Percentiles rank a stretch among this genome's conserved stretches.
phyloP scores from a whole-genome alignment of 2,797 vertebrate genomes.

The Microctenopoma steveboyesi region DNA sequence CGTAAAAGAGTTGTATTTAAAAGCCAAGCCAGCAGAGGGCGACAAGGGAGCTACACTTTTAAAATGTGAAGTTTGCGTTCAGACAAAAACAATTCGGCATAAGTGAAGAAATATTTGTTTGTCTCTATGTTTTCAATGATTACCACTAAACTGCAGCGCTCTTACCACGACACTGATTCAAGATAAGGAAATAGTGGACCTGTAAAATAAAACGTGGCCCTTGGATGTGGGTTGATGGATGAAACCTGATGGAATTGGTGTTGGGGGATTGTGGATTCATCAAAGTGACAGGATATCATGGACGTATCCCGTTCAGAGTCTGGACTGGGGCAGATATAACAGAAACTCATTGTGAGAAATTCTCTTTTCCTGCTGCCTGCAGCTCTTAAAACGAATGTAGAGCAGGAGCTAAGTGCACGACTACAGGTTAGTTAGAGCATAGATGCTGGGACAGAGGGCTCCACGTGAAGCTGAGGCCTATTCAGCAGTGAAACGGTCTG shows the following conservation, averaged over 20 bases:
- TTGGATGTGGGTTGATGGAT: too few relatives aligned
- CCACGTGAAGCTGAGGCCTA: slow-evolving; percentile 35
- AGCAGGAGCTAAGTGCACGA: not conserved
- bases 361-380: slow-evolving; percentile 4
- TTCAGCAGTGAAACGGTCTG: slow-evolving; percentile 22
- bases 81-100: not conserved
- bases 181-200: too few relatives aligned
- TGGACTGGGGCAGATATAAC: not conserved
- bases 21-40: not conserved
- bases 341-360: not conserved
- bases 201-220: too few relatives aligned
- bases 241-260: not conserved
- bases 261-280: not conserved
- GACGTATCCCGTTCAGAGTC: not conserved
- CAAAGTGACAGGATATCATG: not conserved
- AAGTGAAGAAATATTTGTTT: not conserved
- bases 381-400: not conserved
- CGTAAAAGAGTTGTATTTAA: not conserved
- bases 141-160: not conserved
- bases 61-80: not conserved
- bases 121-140: not conserved
- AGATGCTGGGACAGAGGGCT: slow-evolving; percentile 52
- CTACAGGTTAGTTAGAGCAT: slow-evolving; percentile 1
- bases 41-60: too few relatives aligned
- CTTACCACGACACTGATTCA: too few relatives aligned